Conservation (phyloP, 1,140 invertebrate genomes). For the Diplogasteroides magnus region DNA sequence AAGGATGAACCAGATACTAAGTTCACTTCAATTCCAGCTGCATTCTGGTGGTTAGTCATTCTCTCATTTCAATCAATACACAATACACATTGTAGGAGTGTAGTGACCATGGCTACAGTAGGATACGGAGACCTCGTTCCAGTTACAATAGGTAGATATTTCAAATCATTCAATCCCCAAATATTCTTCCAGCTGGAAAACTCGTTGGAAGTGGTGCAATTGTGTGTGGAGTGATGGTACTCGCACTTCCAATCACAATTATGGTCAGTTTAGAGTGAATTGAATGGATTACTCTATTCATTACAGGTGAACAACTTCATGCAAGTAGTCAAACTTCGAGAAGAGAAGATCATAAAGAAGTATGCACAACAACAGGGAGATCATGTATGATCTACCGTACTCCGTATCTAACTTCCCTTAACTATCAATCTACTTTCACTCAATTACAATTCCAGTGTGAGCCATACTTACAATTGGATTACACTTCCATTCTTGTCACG, state of each 20-base stretch:
- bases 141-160: conserved; percentile 38
- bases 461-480: too few relatives aligned
- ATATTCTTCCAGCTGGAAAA: conserved; percentile 38
- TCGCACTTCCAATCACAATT: conserved; percentile 50
- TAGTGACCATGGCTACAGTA: conserved; percentile 62
- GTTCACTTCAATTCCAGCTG: conserved; percentile 47
- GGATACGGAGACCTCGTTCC: conserved; percentile 59
- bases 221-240: conserved; percentile 47
- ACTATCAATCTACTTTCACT: too few relatives aligned
- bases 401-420: neutral
- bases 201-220: conserved; percentile 52
- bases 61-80: neutral
- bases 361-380: conserved; percentile 48
- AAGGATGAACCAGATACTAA: conserved; percentile 39
- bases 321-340: conserved; percentile 51
- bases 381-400: conserved; percentile 31
- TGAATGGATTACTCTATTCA: neutral
- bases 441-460: too few relatives aligned
- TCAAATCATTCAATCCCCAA: conserved; percentile 1
- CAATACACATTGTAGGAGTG: conserved; percentile 33
- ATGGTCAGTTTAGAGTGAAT: conserved; percentile 30
- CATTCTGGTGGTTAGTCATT: conserved; percentile 58
- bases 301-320: conserved; percentile 54
- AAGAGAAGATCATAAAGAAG: conserved; percentile 54
- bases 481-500: too few relatives aligned